Percentiles rank a stretch among this genome's conserved stretches.
phyloP scores from a whole-genome alignment of 2,113 vertebrate species.

The Pionites leucogaster region DNA sequence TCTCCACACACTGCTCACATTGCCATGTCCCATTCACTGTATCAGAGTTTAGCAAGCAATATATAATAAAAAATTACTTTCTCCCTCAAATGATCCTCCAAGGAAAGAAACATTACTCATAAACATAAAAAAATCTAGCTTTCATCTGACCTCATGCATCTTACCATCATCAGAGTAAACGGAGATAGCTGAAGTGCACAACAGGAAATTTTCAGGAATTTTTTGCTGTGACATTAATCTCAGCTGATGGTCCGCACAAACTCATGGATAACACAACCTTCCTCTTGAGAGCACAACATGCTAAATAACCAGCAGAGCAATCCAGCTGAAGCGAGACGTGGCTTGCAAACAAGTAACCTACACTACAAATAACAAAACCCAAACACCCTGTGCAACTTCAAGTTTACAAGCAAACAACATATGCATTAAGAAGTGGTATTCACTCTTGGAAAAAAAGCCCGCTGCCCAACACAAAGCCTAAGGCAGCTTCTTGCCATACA shows the following conservation, averaged over 20 bases:
- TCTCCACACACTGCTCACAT: neutral
- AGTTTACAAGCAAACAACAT: conserved; percentile 56
- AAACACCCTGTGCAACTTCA: conserved; percentile 44
- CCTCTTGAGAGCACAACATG: neutral
- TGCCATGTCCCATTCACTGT: fast-evolving
- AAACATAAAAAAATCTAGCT: neutral
- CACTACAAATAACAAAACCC: conserved; percentile 5
- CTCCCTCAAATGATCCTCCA: neutral
- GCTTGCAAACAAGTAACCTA: conserved; percentile 44
- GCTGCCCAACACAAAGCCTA: neutral
- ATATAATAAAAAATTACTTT: neutral
- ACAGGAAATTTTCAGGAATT: neutral
- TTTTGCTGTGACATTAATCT: neutral
- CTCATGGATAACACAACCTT: neutral
- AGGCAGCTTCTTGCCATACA: neutral
- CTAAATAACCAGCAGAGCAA: conserved; percentile 40
- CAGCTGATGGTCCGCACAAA: conserved; percentile 10
- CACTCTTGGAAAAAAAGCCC: neutral
- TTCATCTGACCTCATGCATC: neutral
- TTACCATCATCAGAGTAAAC: conserved; percentile 18
- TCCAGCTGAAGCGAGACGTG: conserved; percentile 13
- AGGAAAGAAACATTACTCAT: neutral
- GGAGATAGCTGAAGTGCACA: neutral
- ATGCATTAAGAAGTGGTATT: conserved; percentile 29
- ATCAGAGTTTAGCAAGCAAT: neutral